These are phyloP conservation scores for Parapristionchus giblindavisi DNA, from an alignment of 2,888 invertebrate genomes.

Conservation along the genomic window DNA sequence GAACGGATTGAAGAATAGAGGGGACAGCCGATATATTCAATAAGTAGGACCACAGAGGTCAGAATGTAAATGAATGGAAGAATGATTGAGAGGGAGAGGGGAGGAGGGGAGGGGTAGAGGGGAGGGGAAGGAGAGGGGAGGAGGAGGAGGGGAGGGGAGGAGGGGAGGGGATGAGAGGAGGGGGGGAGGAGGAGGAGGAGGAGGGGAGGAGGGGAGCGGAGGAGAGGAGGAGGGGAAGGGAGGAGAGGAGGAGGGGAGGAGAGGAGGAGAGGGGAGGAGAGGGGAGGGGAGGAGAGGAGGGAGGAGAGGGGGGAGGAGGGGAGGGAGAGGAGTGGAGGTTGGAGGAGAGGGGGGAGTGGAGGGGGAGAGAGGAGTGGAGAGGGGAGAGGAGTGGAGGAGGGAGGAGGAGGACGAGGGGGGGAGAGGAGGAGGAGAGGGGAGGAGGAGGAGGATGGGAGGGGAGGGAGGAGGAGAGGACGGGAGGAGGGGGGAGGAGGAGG, in stretches of 20 bases:
- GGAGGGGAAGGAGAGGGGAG: not conserved
- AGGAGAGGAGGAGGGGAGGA: not conserved
- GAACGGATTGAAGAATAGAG: too few relatives aligned
- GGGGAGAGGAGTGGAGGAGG: constrained; percentile 7
- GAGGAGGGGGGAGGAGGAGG: not conserved
- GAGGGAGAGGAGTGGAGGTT: too few relatives aligned
- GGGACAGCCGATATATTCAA: too few relatives aligned
- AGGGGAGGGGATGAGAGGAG: not conserved
- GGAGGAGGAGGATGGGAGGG: constrained; percentile 20
- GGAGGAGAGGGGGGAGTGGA: too few relatives aligned
- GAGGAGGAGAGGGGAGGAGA: not conserved
- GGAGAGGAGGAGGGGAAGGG: not conserved
- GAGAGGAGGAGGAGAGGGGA: constrained; percentile 9
- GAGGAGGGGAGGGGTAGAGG: not conserved
- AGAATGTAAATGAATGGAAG: too few relatives aligned
- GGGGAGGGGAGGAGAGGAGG: constrained; percentile 29
- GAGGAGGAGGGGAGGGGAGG: constrained; percentile 1
- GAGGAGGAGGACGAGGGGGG: constrained; percentile 12
- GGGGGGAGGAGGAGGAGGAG: not conserved
- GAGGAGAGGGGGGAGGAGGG: constrained; percentile 14
- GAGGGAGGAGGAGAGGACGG: constrained; percentile 8
- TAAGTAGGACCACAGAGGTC: too few relatives aligned
- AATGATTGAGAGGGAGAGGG: too few relatives aligned
- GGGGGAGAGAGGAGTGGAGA: constrained; percentile 12
- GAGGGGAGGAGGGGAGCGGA: not conserved